Evolutionary conservation across 2,113 vertebrate species (phyloP).

Genomic region (Lagopus leucura): DNA sequence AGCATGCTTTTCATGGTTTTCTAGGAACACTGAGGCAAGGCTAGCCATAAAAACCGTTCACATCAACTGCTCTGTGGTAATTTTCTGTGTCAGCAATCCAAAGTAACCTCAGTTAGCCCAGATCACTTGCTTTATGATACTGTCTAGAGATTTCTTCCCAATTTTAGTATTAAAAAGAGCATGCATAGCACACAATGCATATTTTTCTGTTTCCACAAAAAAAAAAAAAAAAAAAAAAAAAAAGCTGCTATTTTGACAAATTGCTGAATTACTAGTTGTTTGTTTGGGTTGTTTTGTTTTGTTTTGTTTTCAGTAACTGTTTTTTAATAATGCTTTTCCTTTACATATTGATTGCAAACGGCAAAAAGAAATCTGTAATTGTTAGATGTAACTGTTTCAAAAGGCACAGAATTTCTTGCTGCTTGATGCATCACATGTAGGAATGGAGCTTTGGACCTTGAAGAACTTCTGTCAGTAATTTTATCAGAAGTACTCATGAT

Average conservation of each 20-base stretch:
- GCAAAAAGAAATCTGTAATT: neutral
- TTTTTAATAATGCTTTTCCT: neutral
- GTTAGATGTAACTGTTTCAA: neutral
- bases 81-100: neutral
- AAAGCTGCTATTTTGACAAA: neutral
- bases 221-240: too few species aligned
- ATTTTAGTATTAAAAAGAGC: neutral
- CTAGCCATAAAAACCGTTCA: neutral
- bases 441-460: neutral
- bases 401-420: neutral
- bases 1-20: neutral
- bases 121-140: neutral
- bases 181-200: neutral
- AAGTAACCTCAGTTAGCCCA: neutral
- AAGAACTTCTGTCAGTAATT: neutral
- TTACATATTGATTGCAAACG: neutral
- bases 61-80: neutral
- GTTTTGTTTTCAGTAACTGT: neutral
- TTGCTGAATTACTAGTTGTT: neutral
- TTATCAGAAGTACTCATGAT: neutral
- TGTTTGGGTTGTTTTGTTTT: neutral
- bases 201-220: neutral
- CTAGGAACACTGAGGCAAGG: neutral
- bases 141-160: neutral
- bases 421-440: neutral